Percentiles rank a stretch among this genome's conserved stretches.
phyloP scores from a whole-genome alignment of 64 coral and sea anemone genomes.

The Pocillopora verrucosa region DNA sequence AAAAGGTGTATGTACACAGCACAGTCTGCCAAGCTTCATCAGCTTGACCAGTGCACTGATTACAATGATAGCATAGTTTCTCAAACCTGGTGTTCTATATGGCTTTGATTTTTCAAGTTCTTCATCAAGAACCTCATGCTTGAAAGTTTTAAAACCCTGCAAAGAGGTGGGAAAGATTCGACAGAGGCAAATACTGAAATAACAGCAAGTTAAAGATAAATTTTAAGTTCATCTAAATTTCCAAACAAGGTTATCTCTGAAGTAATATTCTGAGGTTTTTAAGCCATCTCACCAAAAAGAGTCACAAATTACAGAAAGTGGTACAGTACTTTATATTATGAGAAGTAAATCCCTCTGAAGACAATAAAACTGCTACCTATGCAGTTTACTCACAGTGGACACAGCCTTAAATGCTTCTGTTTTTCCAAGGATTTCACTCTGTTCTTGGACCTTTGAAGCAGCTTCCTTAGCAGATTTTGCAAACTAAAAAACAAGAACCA shows the following conservation, averaged over 20 bases:
- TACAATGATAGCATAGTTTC: neutral
- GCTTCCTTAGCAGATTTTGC: constrained; percentile 93
- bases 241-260: neutral
- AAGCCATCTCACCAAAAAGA: neutral
- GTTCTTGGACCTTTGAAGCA: constrained; percentile 93
- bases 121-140: constrained; percentile 93
- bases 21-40: neutral
- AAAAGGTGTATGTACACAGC: neutral
- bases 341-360: no score
- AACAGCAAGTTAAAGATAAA: neutral
- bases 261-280: neutral
- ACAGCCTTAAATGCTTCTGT: constrained; percentile 91
- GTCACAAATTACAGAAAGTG: no score
- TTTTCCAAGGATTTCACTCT: constrained; percentile 90
- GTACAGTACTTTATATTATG: no score
- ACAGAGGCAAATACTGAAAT: neutral
- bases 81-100: constrained; percentile 82
- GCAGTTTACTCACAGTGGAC: constrained; percentile 65
- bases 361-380: neutral
- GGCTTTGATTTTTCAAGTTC: constrained; percentile 93
- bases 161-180: neutral
- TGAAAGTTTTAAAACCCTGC: constrained; percentile 91
- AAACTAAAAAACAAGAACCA: constrained; percentile 58
- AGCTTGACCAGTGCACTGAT: no score
- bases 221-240: neutral